Conservation (phyloP, 2,888 invertebrate genomes). For the Metalampra italica region DNA sequence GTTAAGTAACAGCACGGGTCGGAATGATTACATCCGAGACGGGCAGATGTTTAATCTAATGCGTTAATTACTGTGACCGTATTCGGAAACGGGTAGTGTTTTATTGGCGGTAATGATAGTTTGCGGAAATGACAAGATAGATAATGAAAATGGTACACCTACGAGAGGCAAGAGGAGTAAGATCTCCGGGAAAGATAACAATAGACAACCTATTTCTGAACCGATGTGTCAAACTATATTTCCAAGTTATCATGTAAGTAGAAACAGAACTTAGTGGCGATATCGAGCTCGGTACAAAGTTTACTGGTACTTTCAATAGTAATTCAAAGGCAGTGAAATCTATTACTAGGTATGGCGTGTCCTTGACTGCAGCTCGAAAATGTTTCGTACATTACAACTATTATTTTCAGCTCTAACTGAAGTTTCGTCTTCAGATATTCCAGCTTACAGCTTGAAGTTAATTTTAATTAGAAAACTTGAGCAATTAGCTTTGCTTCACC, state of each 20-base stretch:
- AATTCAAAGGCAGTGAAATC: background rate
- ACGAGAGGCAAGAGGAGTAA: too few relatives aligned
- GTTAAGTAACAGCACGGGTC: slow-evolving; percentile 45
- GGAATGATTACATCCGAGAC: slow-evolving; percentile 27
- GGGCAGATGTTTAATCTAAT: slow-evolving; percentile 25
- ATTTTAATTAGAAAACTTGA: slow-evolving; percentile 57
- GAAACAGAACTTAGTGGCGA: too few relatives aligned
- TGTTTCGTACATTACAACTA: slow-evolving; percentile 3
- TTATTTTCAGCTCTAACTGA: slow-evolving; percentile 6
- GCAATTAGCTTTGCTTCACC: slow-evolving; percentile 43
- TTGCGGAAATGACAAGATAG: background rate
- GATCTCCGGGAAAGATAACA: too few relatives aligned
- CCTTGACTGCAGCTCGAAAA: background rate
- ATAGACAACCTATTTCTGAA: too few relatives aligned
- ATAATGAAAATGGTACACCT: background rate
- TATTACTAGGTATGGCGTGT: background rate
- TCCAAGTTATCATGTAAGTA: too few relatives aligned
- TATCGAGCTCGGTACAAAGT: too few relatives aligned
- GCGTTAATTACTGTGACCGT: slow-evolving; percentile 6
- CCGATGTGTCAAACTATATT: too few relatives aligned
- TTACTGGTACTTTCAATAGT: background rate
- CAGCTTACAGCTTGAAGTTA: slow-evolving; percentile 24
- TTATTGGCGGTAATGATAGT: background rate
- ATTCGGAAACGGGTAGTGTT: background rate
- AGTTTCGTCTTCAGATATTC: slow-evolving; percentile 9